phyloP scores from a whole-genome alignment of 1,140 invertebrate genomes.

The Brachionus asplanchnoidis region DNA sequence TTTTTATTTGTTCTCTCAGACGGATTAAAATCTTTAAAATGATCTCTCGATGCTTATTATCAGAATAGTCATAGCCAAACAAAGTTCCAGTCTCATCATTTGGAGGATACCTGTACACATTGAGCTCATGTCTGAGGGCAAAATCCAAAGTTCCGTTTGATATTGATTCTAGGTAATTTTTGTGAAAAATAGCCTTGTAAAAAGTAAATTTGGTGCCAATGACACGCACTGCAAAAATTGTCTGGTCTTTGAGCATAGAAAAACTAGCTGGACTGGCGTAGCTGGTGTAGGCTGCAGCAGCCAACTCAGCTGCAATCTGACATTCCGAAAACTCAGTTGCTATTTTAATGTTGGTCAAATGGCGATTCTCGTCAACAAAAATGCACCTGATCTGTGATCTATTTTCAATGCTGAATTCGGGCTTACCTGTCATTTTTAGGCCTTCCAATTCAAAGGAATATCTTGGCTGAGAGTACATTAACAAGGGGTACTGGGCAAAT shows the following conservation, averaged over 20 bases:
- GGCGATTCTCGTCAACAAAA: conserved; percentile 5
- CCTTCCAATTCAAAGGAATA: neutral
- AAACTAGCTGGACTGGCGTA: neutral
- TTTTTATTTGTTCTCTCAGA: conserved; percentile 10
- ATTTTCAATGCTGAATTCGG: conserved; percentile 20
- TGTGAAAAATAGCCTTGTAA: neutral
- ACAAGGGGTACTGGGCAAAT: neutral
- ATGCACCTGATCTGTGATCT: neutral
- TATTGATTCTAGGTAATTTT: neutral
- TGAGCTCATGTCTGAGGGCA: neutral
- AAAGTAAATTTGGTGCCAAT: conserved; percentile 23
- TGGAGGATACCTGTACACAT: conserved; percentile 2
- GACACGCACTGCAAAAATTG: neutral
- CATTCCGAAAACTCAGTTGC: conserved; percentile 16
- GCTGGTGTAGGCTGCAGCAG: neutral
- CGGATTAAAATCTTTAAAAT: neutral
- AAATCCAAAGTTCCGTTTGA: neutral
- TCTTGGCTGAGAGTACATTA: neutral
- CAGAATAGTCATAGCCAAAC: conserved; percentile 8
- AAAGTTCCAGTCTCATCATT: neutral
- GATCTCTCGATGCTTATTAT: neutral
- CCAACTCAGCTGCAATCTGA: neutral
- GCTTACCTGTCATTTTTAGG: neutral
- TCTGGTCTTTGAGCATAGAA: neutral
- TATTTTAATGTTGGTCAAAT: neutral